A percentile compares a stretch with the other conserved stretches of the same genome.
Conservation (phyloP, 2,888 invertebrate genomes). For the Bellardia pandia region DNA sequence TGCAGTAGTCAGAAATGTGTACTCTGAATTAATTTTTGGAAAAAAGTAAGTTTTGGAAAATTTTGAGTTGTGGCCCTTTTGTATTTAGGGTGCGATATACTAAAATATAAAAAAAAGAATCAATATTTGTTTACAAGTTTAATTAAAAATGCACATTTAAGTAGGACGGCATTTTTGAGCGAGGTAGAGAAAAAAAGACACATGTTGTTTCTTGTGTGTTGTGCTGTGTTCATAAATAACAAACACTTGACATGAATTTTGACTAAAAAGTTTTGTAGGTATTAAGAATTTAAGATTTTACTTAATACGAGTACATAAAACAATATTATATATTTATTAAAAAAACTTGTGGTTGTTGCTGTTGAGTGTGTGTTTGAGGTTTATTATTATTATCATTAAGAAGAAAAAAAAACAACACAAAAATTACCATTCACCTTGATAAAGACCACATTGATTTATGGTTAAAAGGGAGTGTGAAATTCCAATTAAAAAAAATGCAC, state of each 20-base stretch:
- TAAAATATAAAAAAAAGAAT: not conserved
- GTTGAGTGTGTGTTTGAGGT: not conserved
- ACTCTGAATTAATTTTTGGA: too few relatives aligned
- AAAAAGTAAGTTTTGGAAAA: too few relatives aligned
- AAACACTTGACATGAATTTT: slow-evolving; percentile 26
- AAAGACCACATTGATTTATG: slow-evolving; percentile 30
- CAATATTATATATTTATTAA: not conserved
- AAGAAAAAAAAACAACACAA: not conserved
- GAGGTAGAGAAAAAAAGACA: not conserved
- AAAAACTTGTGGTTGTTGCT: not conserved
- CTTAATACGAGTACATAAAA: not conserved
- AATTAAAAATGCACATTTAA: slow-evolving; percentile 6
- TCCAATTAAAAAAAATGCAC: slow-evolving; percentile 30
- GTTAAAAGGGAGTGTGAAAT: slow-evolving; percentile 27
- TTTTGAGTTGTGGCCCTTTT: too few relatives aligned
- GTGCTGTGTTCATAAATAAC: slow-evolving; percentile 12
- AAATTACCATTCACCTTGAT: slow-evolving; percentile 33
- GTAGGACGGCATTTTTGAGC: not conserved
- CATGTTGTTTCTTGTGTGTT: not conserved
- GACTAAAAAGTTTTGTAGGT: slow-evolving; percentile 5
- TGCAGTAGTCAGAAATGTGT: too few relatives aligned
- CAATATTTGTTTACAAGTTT: not conserved
- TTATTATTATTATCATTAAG: not conserved
- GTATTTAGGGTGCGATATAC: too few relatives aligned
- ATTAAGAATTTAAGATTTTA: slow-evolving; percentile 30